Base-by-base conservation (phyloP, 2,888 invertebrate genomes). In the Crocallis elinguaria region DNA sequence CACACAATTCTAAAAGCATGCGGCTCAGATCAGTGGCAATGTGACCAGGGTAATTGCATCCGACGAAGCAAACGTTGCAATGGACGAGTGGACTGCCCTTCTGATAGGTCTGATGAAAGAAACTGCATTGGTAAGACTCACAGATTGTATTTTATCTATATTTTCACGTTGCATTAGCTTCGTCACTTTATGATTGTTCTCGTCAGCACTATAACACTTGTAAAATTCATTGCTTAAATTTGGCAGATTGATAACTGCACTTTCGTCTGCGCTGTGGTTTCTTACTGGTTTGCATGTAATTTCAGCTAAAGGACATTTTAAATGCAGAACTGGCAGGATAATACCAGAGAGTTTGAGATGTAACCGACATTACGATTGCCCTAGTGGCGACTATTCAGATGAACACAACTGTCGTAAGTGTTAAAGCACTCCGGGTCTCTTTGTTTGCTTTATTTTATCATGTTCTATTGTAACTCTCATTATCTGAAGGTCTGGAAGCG, bases 391-490 rank as follows among this genome's bases (percentile, higher is more conserved):
- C 90, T 92, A 93, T 77, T 94, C 95, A 29, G 96, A 96, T 80
- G 96, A 96, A 87, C 92, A 93, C 69, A 92, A 94, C 77, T 96
- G 96, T 92, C 94, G 95, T 95, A 95, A 95, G 95, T 94, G 81
- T 49, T 56, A 44, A 44, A 63, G 56, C 57, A 51, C 62, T 61
- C 45, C 61, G 41, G 63, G 58, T 63, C 58, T 57, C 49, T 49
- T 64, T 12, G 35, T 52, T 57, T 51, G 63, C 46, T 58, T 60
- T 60, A 50, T 49, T 57, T 61, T 49, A 50, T 51, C 43, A 50
- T 51, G 62, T 36, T 43, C 43, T 41, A 13, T 37, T 57, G 51
- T 46, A 39, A 57, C 35, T 60, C 46, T 51, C 25, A 48, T 59
- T 27, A 11, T 30, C 21, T 42, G 1, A 14, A n/a, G n/a, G 9